Conservation (phyloP, 2,113 vertebrate species). For the Callithrix jacchus region DNA sequence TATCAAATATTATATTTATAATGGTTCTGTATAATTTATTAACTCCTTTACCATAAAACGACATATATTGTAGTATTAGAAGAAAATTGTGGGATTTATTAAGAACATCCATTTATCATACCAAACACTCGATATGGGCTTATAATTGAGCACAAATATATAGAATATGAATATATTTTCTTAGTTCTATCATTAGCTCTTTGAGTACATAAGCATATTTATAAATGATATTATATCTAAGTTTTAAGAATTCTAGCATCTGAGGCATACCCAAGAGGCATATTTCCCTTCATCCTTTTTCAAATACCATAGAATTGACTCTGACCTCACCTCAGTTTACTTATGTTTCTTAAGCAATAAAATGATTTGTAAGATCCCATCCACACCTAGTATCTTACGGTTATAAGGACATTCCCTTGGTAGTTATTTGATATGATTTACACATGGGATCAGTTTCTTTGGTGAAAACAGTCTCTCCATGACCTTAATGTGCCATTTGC, state of each 20-base stretch:
- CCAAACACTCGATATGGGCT: neutral
- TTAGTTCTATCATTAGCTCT: slow-evolving; percentile 7
- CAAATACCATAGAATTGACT: neutral
- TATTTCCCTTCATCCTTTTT: neutral
- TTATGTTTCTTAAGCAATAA: neutral
- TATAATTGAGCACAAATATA: neutral
- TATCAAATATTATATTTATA: neutral
- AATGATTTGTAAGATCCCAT: neutral
- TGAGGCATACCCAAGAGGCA: neutral
- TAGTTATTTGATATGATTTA: neutral
- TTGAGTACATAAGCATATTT: neutral
- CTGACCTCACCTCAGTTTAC: neutral
- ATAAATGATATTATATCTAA: neutral
- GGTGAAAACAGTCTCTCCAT: neutral
- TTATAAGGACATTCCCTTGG: neutral
- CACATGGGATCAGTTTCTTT: neutral
- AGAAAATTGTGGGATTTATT: neutral
- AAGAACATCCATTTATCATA: neutral
- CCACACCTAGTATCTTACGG: neutral
- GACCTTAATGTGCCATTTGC: slow-evolving; percentile 17
- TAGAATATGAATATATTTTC: neutral
- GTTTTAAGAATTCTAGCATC: neutral
- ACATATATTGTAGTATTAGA: neutral
- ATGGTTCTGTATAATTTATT: neutral
- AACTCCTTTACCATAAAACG: neutral